These are phyloP conservation scores for Sycophila texana DNA, from an alignment of 2,888 invertebrate genomes.

Conservation along the genomic window DNA sequence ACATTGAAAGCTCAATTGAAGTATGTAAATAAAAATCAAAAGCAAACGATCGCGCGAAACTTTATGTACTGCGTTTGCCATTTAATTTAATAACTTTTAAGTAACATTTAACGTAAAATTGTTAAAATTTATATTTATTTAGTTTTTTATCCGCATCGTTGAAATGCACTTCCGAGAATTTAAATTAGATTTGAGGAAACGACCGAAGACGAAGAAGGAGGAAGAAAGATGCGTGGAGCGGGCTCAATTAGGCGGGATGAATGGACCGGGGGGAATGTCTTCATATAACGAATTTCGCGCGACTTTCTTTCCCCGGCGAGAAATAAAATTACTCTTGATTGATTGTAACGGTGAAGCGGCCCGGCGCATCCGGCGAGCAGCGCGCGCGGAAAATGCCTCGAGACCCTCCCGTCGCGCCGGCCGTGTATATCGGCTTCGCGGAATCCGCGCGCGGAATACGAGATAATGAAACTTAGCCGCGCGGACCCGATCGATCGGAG, in stretches of 20 bases:
- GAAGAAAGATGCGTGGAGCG: background rate
- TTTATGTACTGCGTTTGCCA: too few species aligned
- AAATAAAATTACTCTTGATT: constrained; percentile 48
- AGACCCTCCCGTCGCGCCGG: background rate
- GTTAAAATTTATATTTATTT: too few species aligned
- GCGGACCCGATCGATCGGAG: background rate
- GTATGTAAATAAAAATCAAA: too few species aligned
- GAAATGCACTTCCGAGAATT: too few species aligned
- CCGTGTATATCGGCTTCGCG: background rate
- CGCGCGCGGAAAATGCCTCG: background rate
- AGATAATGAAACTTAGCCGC: background rate
- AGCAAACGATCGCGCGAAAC: too few species aligned
- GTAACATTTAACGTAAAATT: too few species aligned
- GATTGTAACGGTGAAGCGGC: constrained; percentile 43
- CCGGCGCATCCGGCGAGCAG: background rate
- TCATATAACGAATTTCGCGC: background rate
- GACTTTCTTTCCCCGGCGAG: background rate
- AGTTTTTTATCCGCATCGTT: too few species aligned
- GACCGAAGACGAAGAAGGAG: background rate
- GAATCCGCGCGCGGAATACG: background rate
- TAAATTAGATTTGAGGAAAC: background rate
- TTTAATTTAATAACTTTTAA: too few species aligned
- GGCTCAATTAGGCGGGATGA: too few species aligned
- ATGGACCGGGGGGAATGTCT: background rate
- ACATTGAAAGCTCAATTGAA: too few species aligned